A percentile compares a stretch with the other conserved stretches of the same genome.
phyloP scores from a whole-genome alignment of 2,113 vertebrate genomes.

The Entelurus aequoreus region DNA sequence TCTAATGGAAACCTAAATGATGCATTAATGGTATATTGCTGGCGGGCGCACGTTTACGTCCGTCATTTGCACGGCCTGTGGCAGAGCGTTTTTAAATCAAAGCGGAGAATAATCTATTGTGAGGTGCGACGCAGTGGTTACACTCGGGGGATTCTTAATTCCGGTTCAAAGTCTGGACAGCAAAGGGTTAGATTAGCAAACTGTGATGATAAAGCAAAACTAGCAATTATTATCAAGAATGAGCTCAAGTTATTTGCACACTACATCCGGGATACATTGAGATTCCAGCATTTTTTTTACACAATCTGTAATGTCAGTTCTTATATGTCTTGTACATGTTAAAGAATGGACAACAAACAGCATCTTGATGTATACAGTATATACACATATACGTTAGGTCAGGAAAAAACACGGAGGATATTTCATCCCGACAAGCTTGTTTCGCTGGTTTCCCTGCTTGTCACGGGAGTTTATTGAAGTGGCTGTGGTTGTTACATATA shows the following conservation, averaged over 20 bases:
- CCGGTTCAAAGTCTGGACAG: neutral
- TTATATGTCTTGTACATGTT: too few relatives aligned
- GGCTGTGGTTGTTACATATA: too few relatives aligned
- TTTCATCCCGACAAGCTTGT: too few relatives aligned
- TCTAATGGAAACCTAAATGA: conserved; percentile 13
- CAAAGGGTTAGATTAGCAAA: neutral
- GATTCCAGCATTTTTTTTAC: neutral
- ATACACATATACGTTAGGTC: too few relatives aligned
- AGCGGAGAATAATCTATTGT: neutral
- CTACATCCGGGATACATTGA: conserved; percentile 3
- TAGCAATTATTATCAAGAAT: neutral
- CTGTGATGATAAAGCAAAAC: conserved; percentile 10
- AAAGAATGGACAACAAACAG: too few relatives aligned
- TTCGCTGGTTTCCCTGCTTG: too few relatives aligned
- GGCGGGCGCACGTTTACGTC: conserved; percentile 6
- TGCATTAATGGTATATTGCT: conserved; percentile 2
- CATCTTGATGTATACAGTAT: too few relatives aligned
- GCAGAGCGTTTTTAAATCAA: neutral
- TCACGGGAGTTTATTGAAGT: too few relatives aligned
- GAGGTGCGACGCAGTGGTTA: neutral
- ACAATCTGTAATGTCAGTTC: neutral
- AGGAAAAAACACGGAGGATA: too few relatives aligned
- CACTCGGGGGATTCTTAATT: neutral
- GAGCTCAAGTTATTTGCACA: neutral
- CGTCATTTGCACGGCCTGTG: neutral